Conservation (phyloP, 2,113 vertebrate species). For the Alethe castanea region DNA sequence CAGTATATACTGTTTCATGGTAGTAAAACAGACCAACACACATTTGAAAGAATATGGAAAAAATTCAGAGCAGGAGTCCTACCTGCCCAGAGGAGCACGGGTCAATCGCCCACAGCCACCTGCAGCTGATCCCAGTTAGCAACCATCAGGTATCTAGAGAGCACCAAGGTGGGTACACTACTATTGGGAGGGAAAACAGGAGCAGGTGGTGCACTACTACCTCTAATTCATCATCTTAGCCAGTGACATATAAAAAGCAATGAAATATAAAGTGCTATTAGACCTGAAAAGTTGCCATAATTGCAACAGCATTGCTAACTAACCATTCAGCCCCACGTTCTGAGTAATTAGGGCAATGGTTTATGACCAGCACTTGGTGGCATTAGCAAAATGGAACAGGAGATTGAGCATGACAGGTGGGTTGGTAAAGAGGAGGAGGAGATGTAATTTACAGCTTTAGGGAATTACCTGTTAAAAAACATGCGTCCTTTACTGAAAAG, state of each 20-base stretch:
- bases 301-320: constrained; percentile 66
- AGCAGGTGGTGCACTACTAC: constrained; percentile 45
- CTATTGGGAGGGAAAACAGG: not conserved
- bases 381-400: constrained; percentile 65
- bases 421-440: not conserved
- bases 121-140: not conserved
- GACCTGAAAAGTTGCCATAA: constrained; percentile 70
- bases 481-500: not conserved
- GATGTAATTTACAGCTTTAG: constrained; percentile 11
- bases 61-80: not conserved
- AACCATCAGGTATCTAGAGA: not conserved
- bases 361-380: constrained; percentile 65
- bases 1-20: not conserved
- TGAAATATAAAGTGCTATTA: constrained; percentile 68
- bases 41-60: not conserved
- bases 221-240: constrained; percentile 74
- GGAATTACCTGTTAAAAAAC: not conserved
- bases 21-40: not conserved
- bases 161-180: accelerated
- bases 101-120: not conserved
- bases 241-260: constrained; percentile 72
- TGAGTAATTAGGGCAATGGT: constrained; percentile 73
- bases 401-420: not conserved
- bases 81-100: not conserved
- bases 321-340: constrained; percentile 63